Conservation (phyloP, 1,140 invertebrate species). For the Stratiolaelaps scimitus region DNA sequence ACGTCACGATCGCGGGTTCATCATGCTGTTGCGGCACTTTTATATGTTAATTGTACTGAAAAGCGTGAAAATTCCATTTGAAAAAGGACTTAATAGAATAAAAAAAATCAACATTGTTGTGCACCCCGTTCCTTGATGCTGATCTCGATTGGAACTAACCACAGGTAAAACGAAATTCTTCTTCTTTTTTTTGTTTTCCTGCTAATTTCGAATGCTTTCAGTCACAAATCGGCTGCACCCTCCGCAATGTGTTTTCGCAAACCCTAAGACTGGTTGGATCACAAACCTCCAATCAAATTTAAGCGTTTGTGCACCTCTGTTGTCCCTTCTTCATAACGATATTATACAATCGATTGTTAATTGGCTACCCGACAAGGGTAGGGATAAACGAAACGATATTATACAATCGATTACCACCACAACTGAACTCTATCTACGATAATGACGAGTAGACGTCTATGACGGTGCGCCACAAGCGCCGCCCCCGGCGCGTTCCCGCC, state of each 20-base stretch:
- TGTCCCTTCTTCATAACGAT: neutral
- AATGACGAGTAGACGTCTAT: neutral
- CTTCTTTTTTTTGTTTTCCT: neutral
- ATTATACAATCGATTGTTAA: neutral
- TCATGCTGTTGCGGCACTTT: no score
- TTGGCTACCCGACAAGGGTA: neutral
- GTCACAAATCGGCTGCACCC: conserved; percentile 27
- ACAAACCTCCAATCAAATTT: conserved; percentile 27
- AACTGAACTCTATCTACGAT: neutral
- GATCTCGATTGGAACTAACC: no score
- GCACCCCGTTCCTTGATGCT: no score
- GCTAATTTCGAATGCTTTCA: no score
- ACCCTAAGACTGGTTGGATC: conserved; percentile 29
- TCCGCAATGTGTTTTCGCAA: conserved; percentile 24
- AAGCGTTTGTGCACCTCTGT: conserved; percentile 15
- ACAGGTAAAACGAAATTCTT: neutral
- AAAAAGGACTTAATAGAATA: no score
- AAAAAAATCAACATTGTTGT: no score
- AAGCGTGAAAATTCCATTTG: no score
- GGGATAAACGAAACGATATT: neutral
- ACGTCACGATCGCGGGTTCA: no score
- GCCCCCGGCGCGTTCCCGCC: no score
- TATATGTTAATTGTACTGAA: no score
- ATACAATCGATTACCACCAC: no score
- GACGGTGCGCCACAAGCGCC: neutral